Conservation (phyloP, 1,140 invertebrate genomes). For the Brachionus manjavacas region DNA sequence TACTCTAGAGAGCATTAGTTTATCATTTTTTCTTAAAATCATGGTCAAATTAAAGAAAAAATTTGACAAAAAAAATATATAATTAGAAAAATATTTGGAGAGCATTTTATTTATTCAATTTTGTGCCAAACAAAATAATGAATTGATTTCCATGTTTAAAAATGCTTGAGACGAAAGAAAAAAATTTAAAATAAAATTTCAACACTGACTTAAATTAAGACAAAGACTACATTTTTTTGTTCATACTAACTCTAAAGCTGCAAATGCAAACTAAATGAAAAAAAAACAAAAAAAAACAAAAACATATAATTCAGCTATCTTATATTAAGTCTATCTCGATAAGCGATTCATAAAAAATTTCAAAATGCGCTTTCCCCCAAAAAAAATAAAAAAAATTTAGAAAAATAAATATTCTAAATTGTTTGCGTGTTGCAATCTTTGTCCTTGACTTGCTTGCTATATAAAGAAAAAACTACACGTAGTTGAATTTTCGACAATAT, state of each 20-base stretch:
- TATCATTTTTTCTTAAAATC: background rate
- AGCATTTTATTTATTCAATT: no score
- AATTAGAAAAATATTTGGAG: no score
- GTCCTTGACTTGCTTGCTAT: background rate
- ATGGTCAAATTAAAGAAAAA: no score
- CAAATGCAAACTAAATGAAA: background rate
- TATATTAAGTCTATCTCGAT: slow-evolving; percentile 3
- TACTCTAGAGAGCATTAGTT: background rate
- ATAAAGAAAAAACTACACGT: slow-evolving; percentile 18
- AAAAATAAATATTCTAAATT: background rate
- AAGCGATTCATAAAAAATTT: slow-evolving; percentile 5
- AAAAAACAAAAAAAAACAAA: background rate
- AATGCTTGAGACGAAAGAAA: background rate
- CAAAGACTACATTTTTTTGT: slow-evolving; percentile 3
- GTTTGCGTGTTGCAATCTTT: slow-evolving; percentile 20
- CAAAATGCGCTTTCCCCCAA: background rate
- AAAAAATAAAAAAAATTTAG: background rate
- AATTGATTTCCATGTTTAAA: background rate
- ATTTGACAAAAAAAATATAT: no score
- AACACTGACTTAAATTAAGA: background rate
- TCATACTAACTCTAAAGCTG: background rate
- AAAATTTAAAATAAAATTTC: background rate
- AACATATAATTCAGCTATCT: background rate
- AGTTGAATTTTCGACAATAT: slow-evolving; percentile 14
- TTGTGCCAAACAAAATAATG: background rate